phyloP scores from a whole-genome alignment of 2,113 vertebrate genomes.

The Hippoglossus stenolepis region DNA sequence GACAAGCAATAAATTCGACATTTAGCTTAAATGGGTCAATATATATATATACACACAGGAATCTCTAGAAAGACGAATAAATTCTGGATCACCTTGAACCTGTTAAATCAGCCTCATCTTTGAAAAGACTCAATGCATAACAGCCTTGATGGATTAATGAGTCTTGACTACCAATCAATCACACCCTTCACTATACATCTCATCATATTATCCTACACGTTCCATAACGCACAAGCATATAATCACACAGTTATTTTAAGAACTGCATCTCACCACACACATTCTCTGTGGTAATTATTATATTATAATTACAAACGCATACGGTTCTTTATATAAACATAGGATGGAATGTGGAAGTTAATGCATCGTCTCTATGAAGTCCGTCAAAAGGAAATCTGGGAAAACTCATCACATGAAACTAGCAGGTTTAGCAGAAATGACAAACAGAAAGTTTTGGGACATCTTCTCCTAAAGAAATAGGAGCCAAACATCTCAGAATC shows the following conservation, averaged over 20 bases:
- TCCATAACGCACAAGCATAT: no score
- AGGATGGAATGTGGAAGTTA: not conserved
- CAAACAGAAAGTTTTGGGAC: not conserved
- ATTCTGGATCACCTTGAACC: no score
- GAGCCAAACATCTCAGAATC: not conserved
- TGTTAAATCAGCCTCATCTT: no score
- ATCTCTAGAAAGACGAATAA: no score
- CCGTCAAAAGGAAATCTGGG: not conserved
- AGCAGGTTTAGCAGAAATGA: not conserved
- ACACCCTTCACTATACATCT: not conserved
- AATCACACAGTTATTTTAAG: slow-evolving; percentile 3
- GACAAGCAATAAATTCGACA: no score
- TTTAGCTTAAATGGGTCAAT: no score
- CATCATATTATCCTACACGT: not conserved
- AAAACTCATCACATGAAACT: not conserved
- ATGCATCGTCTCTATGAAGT: no score
- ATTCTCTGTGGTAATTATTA: no score
- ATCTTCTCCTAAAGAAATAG: not conserved
- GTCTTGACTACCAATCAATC: not conserved
- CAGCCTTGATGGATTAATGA: not conserved
- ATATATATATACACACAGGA: no score
- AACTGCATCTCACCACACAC: not conserved
- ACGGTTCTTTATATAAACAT: not conserved
- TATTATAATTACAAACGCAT: not conserved
- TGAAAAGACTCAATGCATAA: no score